A percentile compares a stretch with the other conserved stretches of the same genome.
Conservation (phyloP, 2,888 invertebrate species). For the Reticulitermes lucifugus region DNA sequence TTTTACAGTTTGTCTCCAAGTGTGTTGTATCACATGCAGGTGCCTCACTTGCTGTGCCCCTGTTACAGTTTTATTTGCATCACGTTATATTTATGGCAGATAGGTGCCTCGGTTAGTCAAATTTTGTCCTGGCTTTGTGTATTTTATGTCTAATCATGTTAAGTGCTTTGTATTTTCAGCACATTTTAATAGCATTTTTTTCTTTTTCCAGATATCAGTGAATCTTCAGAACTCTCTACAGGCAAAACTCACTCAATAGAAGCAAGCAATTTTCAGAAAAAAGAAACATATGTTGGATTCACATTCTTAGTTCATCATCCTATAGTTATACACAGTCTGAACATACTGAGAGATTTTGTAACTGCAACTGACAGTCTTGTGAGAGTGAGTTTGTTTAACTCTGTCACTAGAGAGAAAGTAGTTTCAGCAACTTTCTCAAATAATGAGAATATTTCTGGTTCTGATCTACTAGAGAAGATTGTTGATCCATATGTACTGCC, state of each 20-base stretch:
- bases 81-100: too few relatives aligned
- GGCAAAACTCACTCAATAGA: background rate
- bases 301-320: slow-evolving; percentile 49
- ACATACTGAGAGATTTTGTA: slow-evolving; percentile 31
- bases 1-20: too few relatives aligned
- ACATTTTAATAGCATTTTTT: background rate
- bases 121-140: too few relatives aligned
- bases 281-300: slow-evolving; percentile 44
- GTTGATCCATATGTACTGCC: slow-evolving; percentile 52
- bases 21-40: too few relatives aligned
- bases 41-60: too few relatives aligned
- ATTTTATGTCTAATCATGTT: too few relatives aligned
- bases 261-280: background rate
- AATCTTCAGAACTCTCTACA: background rate
- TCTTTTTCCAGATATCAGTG: slow-evolving; percentile 8
- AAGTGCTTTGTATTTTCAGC: too few relatives aligned
- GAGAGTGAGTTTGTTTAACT: slow-evolving; percentile 49
- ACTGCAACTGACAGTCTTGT: background rate
- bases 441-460: slow-evolving; percentile 30
- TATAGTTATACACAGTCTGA: slow-evolving; percentile 48
- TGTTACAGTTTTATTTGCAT: too few relatives aligned
- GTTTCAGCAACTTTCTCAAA: slow-evolving; percentile 47
- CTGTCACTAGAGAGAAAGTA: slow-evolving; percentile 44
- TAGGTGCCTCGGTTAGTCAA: too few relatives aligned
- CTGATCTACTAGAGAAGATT: slow-evolving; percentile 1